These are phyloP conservation scores for Heteronetta atricapilla DNA, from an alignment of 2,113 vertebrate species.

Conservation along the genomic window DNA sequence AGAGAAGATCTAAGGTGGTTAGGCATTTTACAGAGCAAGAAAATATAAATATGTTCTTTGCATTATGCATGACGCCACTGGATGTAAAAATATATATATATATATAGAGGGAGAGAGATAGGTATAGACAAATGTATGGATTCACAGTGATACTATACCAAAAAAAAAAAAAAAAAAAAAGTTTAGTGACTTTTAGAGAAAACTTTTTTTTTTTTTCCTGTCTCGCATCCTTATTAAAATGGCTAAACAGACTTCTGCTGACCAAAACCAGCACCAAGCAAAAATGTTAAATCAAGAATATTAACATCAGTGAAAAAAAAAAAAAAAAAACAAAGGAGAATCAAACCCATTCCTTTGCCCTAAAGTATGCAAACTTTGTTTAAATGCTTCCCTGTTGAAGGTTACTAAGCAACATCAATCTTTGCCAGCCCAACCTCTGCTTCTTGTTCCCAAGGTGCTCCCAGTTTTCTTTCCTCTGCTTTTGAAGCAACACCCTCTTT, in stretches of 20 bases:
- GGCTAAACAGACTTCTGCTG: background rate
- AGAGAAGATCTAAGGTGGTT: background rate
- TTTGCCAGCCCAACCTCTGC: background rate
- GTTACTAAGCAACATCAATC: background rate
- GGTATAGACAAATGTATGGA: background rate
- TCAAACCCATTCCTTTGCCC: background rate
- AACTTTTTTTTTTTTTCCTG: background rate
- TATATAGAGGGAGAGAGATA: background rate
- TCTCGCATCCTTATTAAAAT: background rate
- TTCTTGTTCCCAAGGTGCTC: background rate
- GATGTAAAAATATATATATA: background rate
- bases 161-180: background rate
- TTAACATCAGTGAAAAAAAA: background rate
- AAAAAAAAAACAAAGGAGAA: background rate
- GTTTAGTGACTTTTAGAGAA: background rate
- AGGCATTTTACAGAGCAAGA: background rate
- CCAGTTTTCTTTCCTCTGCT: background rate
- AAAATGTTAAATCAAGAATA: background rate
- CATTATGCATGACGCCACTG: background rate
- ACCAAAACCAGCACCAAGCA: background rate
- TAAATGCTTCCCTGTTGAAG: background rate
- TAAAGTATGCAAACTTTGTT: background rate
- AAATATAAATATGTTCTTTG: background rate
- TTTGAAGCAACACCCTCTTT: background rate
- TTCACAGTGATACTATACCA: background rate